Conservation (phyloP, 2,797 vertebrate genomes). For the Antrozous pallidus region DNA sequence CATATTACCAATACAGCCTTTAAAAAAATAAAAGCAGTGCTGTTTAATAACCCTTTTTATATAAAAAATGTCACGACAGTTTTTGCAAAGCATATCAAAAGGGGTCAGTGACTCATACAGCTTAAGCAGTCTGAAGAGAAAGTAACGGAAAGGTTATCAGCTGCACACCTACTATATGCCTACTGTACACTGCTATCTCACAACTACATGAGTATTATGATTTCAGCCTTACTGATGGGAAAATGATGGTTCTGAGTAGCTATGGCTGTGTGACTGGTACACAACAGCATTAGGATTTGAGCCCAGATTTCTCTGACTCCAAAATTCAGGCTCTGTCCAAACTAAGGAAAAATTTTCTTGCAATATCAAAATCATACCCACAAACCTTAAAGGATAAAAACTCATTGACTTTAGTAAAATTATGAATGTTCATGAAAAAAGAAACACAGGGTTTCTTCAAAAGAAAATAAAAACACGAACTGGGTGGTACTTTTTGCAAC, state of each 20-base stretch:
- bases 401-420: not conserved
- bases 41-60: not conserved
- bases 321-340: constrained; percentile 4
- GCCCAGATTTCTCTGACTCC: not conserved
- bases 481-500: not conserved
- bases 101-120: not conserved
- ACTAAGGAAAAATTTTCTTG: not conserved
- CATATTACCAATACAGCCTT: too few species aligned
- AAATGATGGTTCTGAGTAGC: not conserved
- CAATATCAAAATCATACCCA: constrained; percentile 2
- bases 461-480: not conserved
- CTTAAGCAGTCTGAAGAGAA: not conserved
- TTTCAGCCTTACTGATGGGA: not conserved
- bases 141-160: not conserved
- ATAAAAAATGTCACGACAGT: constrained; percentile 2
- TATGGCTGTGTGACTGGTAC: too few species aligned
- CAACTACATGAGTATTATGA: not conserved
- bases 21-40: not conserved
- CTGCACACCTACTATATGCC: not conserved
- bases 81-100: constrained; percentile 30
- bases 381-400: constrained; percentile 3
- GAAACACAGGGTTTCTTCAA: not conserved
- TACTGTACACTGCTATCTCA: not conserved
- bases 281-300: not conserved
- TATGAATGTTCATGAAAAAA: constrained; percentile 23